Percentiles rank a stretch among this genome's conserved stretches.
Evolutionary conservation across 1,140 invertebrate genomes (phyloP).

Genomic region (Drosophila kurseongensis): DNA sequence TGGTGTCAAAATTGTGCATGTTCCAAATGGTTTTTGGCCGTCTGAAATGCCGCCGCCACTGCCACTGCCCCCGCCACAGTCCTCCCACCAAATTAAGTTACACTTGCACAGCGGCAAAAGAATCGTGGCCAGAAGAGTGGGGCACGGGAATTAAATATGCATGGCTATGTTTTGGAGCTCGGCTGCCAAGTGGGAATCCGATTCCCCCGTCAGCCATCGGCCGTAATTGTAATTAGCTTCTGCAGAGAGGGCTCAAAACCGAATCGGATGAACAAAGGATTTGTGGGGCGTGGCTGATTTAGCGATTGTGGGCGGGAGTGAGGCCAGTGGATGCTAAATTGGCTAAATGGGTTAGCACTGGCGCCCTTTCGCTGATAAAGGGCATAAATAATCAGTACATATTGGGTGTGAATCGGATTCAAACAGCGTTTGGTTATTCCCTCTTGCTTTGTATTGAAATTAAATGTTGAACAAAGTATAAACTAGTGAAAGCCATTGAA

Average conservation of each 20-base stretch:
- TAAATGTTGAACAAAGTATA: neutral
- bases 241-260: conserved; percentile 24
- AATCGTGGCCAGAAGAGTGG: conserved; percentile 29
- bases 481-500: neutral
- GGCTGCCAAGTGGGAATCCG: conserved; percentile 8
- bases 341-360: conserved; percentile 69
- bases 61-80: neutral
- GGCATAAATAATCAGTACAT: conserved; percentile 58
- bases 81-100: conserved; percentile 70
- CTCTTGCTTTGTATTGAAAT: conserved; percentile 5
- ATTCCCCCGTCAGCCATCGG: conserved; percentile 9
- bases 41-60: conserved; percentile 9
- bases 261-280: conserved; percentile 59
- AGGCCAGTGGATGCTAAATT: conserved; percentile 36
- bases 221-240: conserved; percentile 74
- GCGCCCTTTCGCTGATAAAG: conserved; percentile 38
- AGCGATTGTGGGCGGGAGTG: conserved; percentile 15
- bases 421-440: conserved; percentile 23
- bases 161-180: conserved; percentile 65
- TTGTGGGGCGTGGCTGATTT: conserved; percentile 21
- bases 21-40: conserved; percentile 71
- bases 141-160: conserved; percentile 70
- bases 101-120: conserved; percentile 74
- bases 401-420: conserved; percentile 28
- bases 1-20: conserved; percentile 79